Conservation (phyloP, 2,888 invertebrate species). For the Drosophila suboccidentalis region DNA sequence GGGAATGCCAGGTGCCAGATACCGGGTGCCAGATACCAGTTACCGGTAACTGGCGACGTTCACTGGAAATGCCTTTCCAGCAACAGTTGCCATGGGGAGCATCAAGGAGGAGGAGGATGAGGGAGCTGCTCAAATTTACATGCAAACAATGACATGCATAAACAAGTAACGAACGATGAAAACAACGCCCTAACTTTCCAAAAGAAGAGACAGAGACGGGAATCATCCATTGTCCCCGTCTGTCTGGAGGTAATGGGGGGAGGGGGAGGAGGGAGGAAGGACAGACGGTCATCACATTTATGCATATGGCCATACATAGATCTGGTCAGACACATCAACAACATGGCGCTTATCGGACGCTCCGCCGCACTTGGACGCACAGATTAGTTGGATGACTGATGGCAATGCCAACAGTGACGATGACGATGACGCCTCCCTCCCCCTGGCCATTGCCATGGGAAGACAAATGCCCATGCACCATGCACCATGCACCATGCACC, state of each 20-base stretch:
- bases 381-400: slow-evolving; percentile 60
- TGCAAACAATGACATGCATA: slow-evolving; percentile 79
- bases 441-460: neutral
- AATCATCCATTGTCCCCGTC: slow-evolving; percentile 7
- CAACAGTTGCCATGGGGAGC: slow-evolving; percentile 31
- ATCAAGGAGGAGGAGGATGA: neutral
- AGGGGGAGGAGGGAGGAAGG: neutral
- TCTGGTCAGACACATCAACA: slow-evolving; percentile 51
- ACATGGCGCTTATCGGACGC: slow-evolving; percentile 56
- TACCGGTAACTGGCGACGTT: slow-evolving; percentile 22
- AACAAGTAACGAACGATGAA: slow-evolving; percentile 60
- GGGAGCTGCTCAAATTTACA: slow-evolving; percentile 64
- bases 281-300: slow-evolving; percentile 34
- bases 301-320: slow-evolving; percentile 46
- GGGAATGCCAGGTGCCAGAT: slow-evolving; percentile 9
- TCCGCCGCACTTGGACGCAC: slow-evolving; percentile 34
- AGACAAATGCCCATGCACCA: slow-evolving; percentile 10
- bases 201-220: neutral
- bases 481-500: slow-evolving; percentile 1
- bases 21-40: slow-evolving; percentile 8
- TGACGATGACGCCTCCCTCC: neutral
- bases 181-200: slow-evolving; percentile 21
- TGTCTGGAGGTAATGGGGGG: too few species aligned
- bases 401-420: slow-evolving; percentile 38
- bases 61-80: slow-evolving; percentile 24